These are phyloP conservation scores for Pogonophryne albipinna DNA, from an alignment of 2,797 vertebrate genomes.

Conservation along the genomic window DNA sequence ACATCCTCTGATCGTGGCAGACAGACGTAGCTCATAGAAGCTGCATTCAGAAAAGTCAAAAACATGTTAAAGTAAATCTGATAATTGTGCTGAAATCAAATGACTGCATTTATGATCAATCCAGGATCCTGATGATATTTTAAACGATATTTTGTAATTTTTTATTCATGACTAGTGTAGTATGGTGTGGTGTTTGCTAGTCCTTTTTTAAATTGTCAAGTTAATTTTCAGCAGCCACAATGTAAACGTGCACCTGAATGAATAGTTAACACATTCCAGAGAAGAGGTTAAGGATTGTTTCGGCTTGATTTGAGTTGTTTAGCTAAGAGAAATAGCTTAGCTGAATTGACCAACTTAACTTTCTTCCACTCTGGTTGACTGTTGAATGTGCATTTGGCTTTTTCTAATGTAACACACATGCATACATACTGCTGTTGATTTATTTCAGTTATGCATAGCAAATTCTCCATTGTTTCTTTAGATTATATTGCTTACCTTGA, in stretches of 20 bases:
- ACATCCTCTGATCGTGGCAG: conserved; percentile 82
- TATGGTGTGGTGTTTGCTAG: too few species aligned
- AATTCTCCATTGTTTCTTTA: neutral
- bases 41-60: conserved; percentile 30
- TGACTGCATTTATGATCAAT: too few species aligned
- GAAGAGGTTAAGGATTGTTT: neutral
- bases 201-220: neutral
- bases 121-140: too few species aligned
- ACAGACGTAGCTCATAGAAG: conserved; percentile 57
- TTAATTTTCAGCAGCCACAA: neutral
- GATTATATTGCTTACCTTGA: neutral
- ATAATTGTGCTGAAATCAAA: too few species aligned
- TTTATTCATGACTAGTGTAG: too few species aligned
- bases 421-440: neutral
- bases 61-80: neutral
- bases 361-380: neutral
- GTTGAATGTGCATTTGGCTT: neutral
- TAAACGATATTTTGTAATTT: too few species aligned
- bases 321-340: neutral
- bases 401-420: neutral
- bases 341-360: neutral
- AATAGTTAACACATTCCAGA: neutral
- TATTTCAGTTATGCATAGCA: too few species aligned
- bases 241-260: neutral
- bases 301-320: neutral